These are phyloP conservation scores for Rhizomys pruinosus DNA, from an alignment of 2,113 vertebrate species.

Conservation along the genomic window DNA sequence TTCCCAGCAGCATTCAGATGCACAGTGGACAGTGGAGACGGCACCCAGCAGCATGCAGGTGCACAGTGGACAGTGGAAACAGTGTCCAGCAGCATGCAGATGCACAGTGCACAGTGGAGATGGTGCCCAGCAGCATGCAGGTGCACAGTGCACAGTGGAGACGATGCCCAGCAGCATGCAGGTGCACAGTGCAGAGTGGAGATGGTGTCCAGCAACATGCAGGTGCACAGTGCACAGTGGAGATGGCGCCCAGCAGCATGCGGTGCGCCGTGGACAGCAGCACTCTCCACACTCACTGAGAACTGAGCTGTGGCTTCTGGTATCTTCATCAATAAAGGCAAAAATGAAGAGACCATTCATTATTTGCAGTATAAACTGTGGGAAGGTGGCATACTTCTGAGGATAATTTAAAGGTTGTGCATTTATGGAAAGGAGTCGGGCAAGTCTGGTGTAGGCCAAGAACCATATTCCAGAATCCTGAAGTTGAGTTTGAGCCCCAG, in stretches of 20 bases:
- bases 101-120: neutral
- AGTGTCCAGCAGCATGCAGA: too few relatives aligned
- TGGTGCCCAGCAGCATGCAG: too few relatives aligned
- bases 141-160: neutral
- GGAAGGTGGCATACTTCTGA: neutral
- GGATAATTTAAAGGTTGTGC: too few relatives aligned
- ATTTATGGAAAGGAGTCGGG: neutral
- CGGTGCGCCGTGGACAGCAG: neutral
- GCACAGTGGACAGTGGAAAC: neutral
- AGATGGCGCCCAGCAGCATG: too few relatives aligned
- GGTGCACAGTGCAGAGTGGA: neutral
- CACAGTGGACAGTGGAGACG: neutral
- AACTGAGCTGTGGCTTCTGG: too few relatives aligned
- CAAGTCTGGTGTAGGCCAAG: neutral
- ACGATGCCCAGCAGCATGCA: too few relatives aligned
- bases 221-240: neutral
- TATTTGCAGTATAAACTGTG: neutral
- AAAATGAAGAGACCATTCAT: neutral
- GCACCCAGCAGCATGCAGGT: too few relatives aligned
- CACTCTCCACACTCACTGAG: neutral
- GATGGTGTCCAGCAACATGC: too few relatives aligned
- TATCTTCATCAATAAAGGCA: neutral
- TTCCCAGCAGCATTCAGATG: too few relatives aligned
- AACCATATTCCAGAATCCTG: too few relatives aligned
- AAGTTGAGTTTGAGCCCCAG: neutral